Evolutionary conservation across 2,888 invertebrate genomes (phyloP).

Genomic region (Arenicola marina): DNA sequence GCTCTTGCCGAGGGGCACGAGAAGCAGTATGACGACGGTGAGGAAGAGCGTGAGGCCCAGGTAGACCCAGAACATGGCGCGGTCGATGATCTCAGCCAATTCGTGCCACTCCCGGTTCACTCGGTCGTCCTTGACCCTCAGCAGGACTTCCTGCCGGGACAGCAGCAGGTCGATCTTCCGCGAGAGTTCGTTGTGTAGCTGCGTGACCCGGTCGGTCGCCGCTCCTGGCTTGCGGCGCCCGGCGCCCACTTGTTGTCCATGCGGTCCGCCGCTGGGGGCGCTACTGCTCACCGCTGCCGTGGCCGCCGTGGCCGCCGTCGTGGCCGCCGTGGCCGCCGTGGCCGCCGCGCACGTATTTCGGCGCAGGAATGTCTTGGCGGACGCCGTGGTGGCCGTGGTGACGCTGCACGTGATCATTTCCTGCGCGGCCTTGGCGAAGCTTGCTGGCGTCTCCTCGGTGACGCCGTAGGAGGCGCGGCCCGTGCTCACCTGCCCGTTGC

Average conservation of each 20-base stretch:
- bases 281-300: background rate
- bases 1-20: constrained; percentile 60
- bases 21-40: constrained; percentile 63
- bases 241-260: background rate
- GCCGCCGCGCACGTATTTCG: background rate
- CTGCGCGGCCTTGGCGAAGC: no score
- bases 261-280: background rate
- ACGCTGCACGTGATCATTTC: no score
- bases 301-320: background rate
- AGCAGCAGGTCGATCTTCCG: constrained; percentile 58
- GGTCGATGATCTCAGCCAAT: constrained; percentile 65
- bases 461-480: background rate
- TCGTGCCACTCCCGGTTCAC: constrained; percentile 65
- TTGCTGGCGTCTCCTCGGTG: no score
- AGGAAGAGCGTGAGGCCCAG: constrained; percentile 63
- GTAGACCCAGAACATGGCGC: constrained; percentile 66
- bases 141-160: constrained; percentile 60
- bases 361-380: no score
- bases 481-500: background rate
- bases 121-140: constrained; percentile 35
- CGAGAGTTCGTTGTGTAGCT: background rate
- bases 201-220: background rate
- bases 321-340: background rate
- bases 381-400: no score
- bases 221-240: background rate